A percentile compares a stretch with the other conserved stretches of the same genome.
Evolutionary conservation across 2,797 vertebrate genomes (phyloP).

Genomic region (Orientallactaga sibirica): DNA sequence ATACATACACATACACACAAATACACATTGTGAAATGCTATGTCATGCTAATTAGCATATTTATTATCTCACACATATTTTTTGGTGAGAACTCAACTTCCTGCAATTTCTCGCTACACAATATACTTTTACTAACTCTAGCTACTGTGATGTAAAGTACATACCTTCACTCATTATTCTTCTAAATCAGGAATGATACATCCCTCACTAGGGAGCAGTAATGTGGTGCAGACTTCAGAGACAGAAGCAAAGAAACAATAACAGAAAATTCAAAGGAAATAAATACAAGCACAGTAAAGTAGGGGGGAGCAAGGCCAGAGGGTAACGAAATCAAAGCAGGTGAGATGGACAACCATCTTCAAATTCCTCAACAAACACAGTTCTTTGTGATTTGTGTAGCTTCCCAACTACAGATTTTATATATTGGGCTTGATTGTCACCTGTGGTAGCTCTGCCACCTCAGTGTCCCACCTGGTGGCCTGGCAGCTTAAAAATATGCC

Average conservation of each 20-base stretch:
- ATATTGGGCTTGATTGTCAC: neutral
- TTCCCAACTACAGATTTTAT: neutral
- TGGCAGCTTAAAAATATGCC: slow-evolving; percentile 2
- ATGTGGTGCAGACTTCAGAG: rapidly evolving
- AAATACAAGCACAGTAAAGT: neutral
- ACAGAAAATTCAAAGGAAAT: neutral
- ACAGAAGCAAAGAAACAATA: neutral
- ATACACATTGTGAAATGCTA: neutral
- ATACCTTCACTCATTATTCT: neutral
- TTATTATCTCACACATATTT: neutral
- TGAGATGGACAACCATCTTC: neutral
- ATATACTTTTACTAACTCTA: neutral
- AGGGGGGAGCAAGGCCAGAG: neutral
- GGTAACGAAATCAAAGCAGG: neutral
- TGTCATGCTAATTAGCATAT: neutral
- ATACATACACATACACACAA: neutral
- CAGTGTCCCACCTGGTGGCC: slow-evolving; percentile 29
- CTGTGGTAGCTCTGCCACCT: slow-evolving; percentile 36
- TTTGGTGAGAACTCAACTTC: neutral
- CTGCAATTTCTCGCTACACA: neutral
- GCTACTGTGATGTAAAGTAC: neutral
- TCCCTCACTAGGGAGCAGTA: neutral
- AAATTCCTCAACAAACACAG: neutral
- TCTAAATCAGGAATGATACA: neutral
- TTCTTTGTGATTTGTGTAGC: neutral